These are phyloP conservation scores for Leptoteleia sp. DNA, from an alignment of 1,140 invertebrate genomes.

Conservation along the genomic window DNA sequence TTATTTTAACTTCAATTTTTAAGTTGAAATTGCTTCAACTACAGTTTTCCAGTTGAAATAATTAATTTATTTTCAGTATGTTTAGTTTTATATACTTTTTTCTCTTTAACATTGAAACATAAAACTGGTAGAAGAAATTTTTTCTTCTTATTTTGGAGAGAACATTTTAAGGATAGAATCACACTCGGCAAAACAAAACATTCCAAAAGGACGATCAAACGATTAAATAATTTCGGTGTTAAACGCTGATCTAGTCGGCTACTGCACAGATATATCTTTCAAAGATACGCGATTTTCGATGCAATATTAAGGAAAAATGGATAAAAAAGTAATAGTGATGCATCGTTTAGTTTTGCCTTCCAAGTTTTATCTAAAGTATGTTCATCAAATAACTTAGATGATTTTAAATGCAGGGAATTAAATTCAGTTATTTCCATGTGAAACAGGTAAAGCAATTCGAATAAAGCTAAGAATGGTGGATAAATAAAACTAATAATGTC, in stretches of 20 bases:
- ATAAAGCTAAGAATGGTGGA: no score
- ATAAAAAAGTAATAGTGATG: background rate
- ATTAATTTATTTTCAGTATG: no score
- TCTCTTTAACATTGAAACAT: no score
- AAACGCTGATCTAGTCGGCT: constrained; percentile 13
- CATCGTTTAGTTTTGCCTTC: constrained; percentile 12
- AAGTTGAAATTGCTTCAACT: no score
- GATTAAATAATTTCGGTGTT: constrained; percentile 34
- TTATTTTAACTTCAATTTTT: no score
- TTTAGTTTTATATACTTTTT: no score
- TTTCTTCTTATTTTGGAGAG: background rate
- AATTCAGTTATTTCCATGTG: no score
- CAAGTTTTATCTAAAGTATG: constrained; percentile 26
- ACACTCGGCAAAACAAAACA: constrained; percentile 1
- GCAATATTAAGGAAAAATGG: constrained; percentile 3
- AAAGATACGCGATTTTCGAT: constrained; percentile 22
- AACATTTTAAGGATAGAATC: background rate
- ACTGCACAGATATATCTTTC: constrained; percentile 29
- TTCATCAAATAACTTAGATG: constrained; percentile 26
- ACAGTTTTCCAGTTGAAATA: no score
- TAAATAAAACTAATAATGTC: no score
- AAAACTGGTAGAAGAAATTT: background rate
- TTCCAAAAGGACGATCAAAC: background rate
- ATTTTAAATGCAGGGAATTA: no score
- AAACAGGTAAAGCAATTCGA: no score